Base-by-base conservation (phyloP, 2,888 invertebrate species). In the Agriopis marginaria region DNA sequence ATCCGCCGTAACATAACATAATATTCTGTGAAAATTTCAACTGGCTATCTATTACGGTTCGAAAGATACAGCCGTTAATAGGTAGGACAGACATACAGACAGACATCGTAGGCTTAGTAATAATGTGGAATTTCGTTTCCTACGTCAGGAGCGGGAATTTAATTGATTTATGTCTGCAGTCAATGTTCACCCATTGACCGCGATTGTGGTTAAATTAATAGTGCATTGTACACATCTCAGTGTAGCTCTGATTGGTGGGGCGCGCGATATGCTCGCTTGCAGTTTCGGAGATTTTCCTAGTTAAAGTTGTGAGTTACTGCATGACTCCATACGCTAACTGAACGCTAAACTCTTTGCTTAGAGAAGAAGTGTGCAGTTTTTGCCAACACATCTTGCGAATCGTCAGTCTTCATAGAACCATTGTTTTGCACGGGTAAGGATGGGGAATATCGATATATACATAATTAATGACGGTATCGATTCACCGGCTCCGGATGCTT, bases 161-260 rank as follows among this genome's bases (percentile, higher is more conserved):
- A 55, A 55, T 55, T 55, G 55, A 55, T 55, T 55, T 55, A 55
- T 14, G 40, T 40, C n/a, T n/a, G 14, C 40, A 40, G 55, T 55
- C 55, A 55, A 55, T 40, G 55, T 14, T 42, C 40, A 40, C 9
- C n/a, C 40, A 55, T 55, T 55, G 40, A 55, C 55, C 40, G 40
- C 40, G 12, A 54, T n/a, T 54, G 39, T 40, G 39, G 39, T 54
- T 50, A 17, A 10, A 53, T 55, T 1, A 39, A 55, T 11, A 53
- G 12, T 55, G 40, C 54, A 55, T 14, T 40, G 12, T 55, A 12
- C 6, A 53, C 5, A 32, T 32, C 32, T 32, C 32, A 32, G 32
- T 32, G 32, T 32, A 32, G 32, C 32, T 32, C 32, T 32, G 32
- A 32, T 32, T 32, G 32, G 3, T 32, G 32, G 32, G 32, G 32